Evolutionary conservation across 2,888 invertebrate genomes (phyloP), one percentile per base, ranked within the genome.

Genomic region (Lithophane leautieri): DNA sequence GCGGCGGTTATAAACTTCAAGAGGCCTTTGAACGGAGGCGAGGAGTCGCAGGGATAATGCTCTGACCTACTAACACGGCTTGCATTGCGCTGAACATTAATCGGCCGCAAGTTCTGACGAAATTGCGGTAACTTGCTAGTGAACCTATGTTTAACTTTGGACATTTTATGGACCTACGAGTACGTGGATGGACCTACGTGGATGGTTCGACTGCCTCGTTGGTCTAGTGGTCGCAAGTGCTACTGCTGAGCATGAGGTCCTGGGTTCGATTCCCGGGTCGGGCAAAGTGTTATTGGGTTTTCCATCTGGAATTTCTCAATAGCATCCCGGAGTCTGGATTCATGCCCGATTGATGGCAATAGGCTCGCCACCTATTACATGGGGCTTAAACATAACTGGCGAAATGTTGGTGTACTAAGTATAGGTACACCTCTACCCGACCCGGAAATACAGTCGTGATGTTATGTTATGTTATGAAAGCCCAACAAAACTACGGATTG

Each of bases 11-110:
- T 70, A 72, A 82, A 78, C 34, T 67, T 40, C 25, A 71, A 68
- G 68, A 72, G 79, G 68, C 58, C 54, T 83, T 78, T 73, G 79
- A 56, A 80, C 60, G 61, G 6, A 44, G 40, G 42, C 77, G 56
- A 56, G 68, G 73, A 69, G 60, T n/a, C 19, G 70, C 4, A 54
- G 60, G 80, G 83, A 83, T 81, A 83, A 69, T 79, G 56, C 56
- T 44, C 50, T 78, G 79, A 83, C 80, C 83, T 68, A 81, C 79
- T 78, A 65, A 81, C 78, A 78, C 79, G 34, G 65, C 61, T 69
- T 60, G 65, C 78, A 66, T 22, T 72, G 68, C 68, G 65, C 67
- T 25, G 12, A 19, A 54, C 63, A 65, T 58, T n/a, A 69, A 78
- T 61, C 68, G 14, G 28, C 25, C 22, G 14, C 25, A 50, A 58